Conservation (phyloP, 2,888 invertebrate genomes). For the Hydriomena furcata region DNA sequence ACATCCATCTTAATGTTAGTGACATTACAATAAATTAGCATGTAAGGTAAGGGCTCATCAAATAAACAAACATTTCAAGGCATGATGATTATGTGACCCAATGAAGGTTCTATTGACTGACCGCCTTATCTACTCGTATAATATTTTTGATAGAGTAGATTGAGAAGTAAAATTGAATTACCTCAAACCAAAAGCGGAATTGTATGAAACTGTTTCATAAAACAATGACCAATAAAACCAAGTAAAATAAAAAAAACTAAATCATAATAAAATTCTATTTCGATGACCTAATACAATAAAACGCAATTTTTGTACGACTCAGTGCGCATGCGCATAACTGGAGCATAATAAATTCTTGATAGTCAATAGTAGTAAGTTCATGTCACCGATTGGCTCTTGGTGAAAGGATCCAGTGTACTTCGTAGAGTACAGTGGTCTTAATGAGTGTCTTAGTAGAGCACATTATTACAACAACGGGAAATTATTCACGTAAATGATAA, state of each 20-base stretch:
- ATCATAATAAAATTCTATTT: slow-evolving; percentile 41
- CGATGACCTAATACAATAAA: slow-evolving; percentile 42
- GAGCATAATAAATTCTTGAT: slow-evolving; percentile 65
- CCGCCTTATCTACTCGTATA: too few relatives aligned
- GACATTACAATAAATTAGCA: slow-evolving; percentile 21
- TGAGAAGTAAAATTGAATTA: too few relatives aligned
- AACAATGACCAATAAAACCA: neutral
- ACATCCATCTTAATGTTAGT: slow-evolving; percentile 15
- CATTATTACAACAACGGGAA: too few relatives aligned
- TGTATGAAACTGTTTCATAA: too few relatives aligned
- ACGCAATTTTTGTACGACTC: slow-evolving; percentile 56
- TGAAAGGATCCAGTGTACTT: neutral
- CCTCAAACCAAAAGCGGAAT: too few relatives aligned
- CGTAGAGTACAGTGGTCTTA: too few relatives aligned
- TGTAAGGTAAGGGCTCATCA: slow-evolving; percentile 7
- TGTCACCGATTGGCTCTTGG: neutral
- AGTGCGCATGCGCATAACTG: slow-evolving; percentile 62
- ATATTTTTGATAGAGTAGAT: too few relatives aligned
- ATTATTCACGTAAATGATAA: too few relatives aligned
- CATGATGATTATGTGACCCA: slow-evolving; percentile 26
- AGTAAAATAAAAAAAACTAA: slow-evolving; percentile 5
- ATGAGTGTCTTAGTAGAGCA: too few relatives aligned
- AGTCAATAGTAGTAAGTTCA: slow-evolving; percentile 46
- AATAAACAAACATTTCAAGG: slow-evolving; percentile 42
- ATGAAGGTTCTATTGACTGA: slow-evolving; percentile 55